phyloP scores from a whole-genome alignment of 2,888 invertebrate species.

The Leptinotarsa tumamoca region DNA sequence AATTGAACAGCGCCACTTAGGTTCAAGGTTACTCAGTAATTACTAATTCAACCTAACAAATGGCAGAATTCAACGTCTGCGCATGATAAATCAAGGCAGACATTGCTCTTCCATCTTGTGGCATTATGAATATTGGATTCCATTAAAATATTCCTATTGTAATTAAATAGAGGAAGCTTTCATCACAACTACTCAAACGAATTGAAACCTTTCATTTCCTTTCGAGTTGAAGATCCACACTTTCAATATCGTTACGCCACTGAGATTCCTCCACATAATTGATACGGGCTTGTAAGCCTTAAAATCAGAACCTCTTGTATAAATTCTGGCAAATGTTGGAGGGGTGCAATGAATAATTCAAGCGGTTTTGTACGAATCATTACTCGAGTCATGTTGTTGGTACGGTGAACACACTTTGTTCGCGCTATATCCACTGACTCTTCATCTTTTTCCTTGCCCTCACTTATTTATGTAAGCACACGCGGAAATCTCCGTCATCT shows the following conservation, averaged over 20 bases:
- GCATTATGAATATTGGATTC: too few species aligned
- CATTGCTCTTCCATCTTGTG: too few species aligned
- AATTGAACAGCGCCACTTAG: too few species aligned
- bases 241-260: neutral
- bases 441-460: constrained; percentile 49
- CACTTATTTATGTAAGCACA: constrained; percentile 64
- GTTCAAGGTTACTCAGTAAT: too few species aligned
- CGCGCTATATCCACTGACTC: constrained; percentile 43
- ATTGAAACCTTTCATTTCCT: too few species aligned
- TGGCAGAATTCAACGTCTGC: too few species aligned
- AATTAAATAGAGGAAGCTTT: too few species aligned
- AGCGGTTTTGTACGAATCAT: constrained; percentile 65
- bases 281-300: constrained; percentile 45
- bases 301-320: constrained; percentile 51
- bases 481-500: constrained; percentile 59
- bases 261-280: constrained; percentile 39
- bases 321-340: constrained; percentile 50
- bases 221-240: too few species aligned
- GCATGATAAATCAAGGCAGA: too few species aligned
- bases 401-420: constrained; percentile 65
- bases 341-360: constrained; percentile 65
- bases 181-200: too few species aligned
- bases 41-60: too few species aligned
- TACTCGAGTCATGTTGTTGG: constrained; percentile 64
- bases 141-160: too few species aligned